phyloP scores from a whole-genome alignment of 2,113 vertebrate genomes.

The Ailurus styani region DNA sequence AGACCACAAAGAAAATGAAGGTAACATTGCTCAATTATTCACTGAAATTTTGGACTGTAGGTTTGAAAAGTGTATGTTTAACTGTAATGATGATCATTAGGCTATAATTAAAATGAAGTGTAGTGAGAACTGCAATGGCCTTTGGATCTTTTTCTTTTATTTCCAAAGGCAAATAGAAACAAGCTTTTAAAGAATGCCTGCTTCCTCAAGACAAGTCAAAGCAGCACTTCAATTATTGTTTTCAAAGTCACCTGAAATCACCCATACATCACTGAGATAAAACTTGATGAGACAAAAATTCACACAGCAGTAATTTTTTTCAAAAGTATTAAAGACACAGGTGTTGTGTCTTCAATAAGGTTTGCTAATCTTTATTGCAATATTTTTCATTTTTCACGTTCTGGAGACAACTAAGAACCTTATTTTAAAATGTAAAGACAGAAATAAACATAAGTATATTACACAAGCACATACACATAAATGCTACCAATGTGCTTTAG shows the following conservation, averaged over 20 bases:
- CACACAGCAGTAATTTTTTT: not conserved
- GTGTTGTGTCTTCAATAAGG: not conserved
- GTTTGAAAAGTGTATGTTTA: not conserved
- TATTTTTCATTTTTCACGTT: constrained; percentile 28
- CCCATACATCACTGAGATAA: not conserved
- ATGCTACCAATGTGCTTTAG: not conserved
- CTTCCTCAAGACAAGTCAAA: not conserved
- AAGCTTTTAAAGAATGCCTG: not conserved
- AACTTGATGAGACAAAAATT: not conserved
- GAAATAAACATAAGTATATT: not conserved
- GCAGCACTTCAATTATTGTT: not conserved
- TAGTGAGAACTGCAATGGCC: not conserved
- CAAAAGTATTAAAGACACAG: no score
- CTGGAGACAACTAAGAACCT: not conserved
- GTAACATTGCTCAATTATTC: not conserved
- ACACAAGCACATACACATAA: not conserved
- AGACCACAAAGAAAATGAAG: constrained; percentile 17
- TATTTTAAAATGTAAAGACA: not conserved
- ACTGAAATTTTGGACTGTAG: not conserved
- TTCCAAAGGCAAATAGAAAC: constrained; percentile 22
- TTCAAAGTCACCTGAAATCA: not conserved
- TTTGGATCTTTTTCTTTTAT: not conserved
- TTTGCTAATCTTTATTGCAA: not conserved
- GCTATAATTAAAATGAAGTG: not conserved
- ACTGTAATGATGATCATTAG: not conserved